Evolutionary conservation across 2,888 invertebrate species (phyloP), one percentile per base, ranked within the genome.

Genomic region (Trilocha varians): DNA sequence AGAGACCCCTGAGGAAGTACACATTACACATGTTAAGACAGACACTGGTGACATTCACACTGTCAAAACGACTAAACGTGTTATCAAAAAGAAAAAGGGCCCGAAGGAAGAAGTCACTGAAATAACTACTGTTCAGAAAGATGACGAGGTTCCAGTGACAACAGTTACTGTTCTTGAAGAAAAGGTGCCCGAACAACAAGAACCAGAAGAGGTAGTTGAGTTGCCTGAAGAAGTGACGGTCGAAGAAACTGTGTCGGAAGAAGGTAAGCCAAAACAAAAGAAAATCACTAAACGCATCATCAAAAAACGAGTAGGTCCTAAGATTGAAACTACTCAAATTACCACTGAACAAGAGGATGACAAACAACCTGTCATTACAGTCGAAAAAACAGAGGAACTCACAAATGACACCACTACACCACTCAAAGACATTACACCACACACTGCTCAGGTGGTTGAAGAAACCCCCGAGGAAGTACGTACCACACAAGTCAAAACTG

Each of bases 401-500:
- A 37, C 57, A 52, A 53, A 62, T 18, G 56, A 59, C 15, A 45
- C 39, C 9, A 38, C 48, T 1, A 39, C 53, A 62, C 53, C 45
- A 50, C 50, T 46, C 34, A 59, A 42, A 65, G 42, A 52, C n/a
- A n/a, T n/a, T n/a, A n/a, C n/a, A n/a, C 42, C 39, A 5, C 46
- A 57, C 49, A 60, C 47, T 38, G 61, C 59, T 38, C 38, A 64
- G 41, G 64, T 75, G 1, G 5, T 57, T 0, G 49, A 49, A 50
- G 74, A 78, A 55, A 70, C n/a, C 49, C 52, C 56, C 2, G 50
- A 50, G 34, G 34, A 70, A 46, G 60, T 73, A 2, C 67, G 69
- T 16, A 50, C 77, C 2, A 75, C 74, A 3, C 73, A 78, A 52
- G 70, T 77, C n/a, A 61, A 66, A 6, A 75, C 78, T 1, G 50